Conservation (phyloP, 1,140 invertebrate species). For the Pogonognathellus flavescens region DNA sequence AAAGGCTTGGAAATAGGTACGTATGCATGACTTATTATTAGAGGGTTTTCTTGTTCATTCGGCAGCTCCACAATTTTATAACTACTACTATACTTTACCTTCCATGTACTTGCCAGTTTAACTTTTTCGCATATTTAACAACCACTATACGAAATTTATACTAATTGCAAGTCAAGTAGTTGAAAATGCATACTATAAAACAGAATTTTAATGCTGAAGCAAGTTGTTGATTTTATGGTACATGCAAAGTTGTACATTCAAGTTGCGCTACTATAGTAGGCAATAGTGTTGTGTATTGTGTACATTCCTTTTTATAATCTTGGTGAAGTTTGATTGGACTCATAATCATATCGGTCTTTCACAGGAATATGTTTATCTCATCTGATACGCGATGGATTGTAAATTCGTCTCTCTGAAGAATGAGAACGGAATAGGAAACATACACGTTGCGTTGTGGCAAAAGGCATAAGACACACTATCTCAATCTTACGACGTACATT, state of each 20-base stretch:
- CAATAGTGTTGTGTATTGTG: neutral
- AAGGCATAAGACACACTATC: neutral
- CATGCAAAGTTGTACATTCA: neutral
- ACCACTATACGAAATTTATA: neutral
- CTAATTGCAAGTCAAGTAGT: neutral
- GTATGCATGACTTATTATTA: slow-evolving; percentile 26
- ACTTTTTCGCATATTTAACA: neutral
- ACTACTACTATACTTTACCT: neutral
- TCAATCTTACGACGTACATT: neutral
- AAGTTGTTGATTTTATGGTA: neutral
- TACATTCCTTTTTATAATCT: slow-evolving; percentile 1
- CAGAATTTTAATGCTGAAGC: too few species aligned
- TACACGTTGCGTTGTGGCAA: neutral
- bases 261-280: too few species aligned
- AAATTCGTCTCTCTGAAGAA: neutral
- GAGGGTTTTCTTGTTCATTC: slow-evolving; percentile 32
- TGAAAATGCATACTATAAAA: neutral
- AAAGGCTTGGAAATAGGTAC: neutral
- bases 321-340: slow-evolving; percentile 10
- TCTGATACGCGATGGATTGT: neutral
- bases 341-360: slow-evolving; percentile 11
- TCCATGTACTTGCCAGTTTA: neutral
- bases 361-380: slow-evolving; percentile 11
- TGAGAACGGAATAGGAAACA: slow-evolving; percentile 30
- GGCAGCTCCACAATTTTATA: neutral